Evolutionary conservation across 1,140 invertebrate species (phyloP).

Genomic region (Mactra quadrangularis): DNA sequence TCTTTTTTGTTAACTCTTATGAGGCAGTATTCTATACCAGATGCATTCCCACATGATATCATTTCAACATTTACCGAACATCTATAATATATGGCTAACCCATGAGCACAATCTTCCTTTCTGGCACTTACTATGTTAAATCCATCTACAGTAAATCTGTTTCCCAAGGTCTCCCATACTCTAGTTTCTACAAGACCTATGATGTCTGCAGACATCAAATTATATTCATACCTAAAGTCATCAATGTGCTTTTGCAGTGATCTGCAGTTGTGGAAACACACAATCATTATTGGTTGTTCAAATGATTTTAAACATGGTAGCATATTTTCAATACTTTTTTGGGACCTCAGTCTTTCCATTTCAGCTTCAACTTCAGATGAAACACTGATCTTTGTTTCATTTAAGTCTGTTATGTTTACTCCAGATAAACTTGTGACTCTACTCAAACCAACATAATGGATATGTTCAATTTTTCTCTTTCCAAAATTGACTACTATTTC

Average conservation of each 20-base stretch:
- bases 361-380: slow-evolving; percentile 41
- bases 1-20: background rate
- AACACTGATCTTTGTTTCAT: slow-evolving; percentile 26
- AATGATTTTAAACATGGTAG: background rate
- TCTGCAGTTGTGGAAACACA: slow-evolving; percentile 49
- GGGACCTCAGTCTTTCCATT: slow-evolving; percentile 35
- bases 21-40: background rate
- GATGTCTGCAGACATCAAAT: slow-evolving; percentile 22
- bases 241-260: slow-evolving; percentile 37
- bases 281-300: background rate
- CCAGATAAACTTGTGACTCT: slow-evolving; percentile 39
- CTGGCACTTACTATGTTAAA: background rate
- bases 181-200: slow-evolving; percentile 46
- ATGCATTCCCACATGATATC: background rate
- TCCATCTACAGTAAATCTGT: slow-evolving; percentile 4
- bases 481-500: slow-evolving; percentile 45
- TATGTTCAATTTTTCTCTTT: slow-evolving; percentile 12
- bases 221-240: slow-evolving; percentile 40
- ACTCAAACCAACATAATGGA: slow-evolving; percentile 53
- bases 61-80: background rate
- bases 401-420: slow-evolving; percentile 8
- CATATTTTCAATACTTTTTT: background rate
- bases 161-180: background rate
- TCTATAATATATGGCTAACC: slow-evolving; percentile 21
- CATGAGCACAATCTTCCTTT: slow-evolving; percentile 1